Percentiles rank a stretch among this genome's conserved stretches.
These are phyloP conservation scores for Anolis apletophallus DNA, from an alignment of 2,797 vertebrate genomes.

Conservation along the genomic window DNA sequence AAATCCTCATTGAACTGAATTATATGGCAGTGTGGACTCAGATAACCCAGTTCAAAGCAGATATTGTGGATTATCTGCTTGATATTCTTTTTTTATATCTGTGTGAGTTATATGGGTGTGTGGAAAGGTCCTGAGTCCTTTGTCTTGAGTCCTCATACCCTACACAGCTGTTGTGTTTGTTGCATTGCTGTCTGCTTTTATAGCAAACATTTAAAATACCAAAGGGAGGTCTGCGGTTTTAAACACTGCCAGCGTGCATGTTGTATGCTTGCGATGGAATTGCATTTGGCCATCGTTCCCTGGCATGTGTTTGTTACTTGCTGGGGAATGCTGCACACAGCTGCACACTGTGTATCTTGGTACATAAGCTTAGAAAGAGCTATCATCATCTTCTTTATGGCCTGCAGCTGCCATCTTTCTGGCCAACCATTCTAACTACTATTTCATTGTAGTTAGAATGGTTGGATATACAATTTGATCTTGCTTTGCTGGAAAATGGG, in stretches of 20 bases:
- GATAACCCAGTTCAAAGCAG: too few relatives aligned
- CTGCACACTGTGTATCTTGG: not conserved
- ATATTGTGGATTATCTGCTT: too few relatives aligned
- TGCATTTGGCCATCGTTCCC: not conserved
- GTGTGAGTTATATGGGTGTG: too few relatives aligned
- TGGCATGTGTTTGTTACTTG: not conserved
- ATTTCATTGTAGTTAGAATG: not conserved
- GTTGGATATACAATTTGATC: not conserved
- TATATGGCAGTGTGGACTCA: too few relatives aligned
- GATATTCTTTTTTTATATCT: too few relatives aligned
- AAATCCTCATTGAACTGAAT: too few relatives aligned
- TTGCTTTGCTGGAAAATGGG: not conserved
- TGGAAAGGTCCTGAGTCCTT: not conserved
- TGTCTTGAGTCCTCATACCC: not conserved
- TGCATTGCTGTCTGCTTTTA: not conserved
- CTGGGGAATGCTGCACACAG: not conserved
- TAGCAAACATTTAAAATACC: not conserved
- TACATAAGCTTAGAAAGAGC: not conserved
- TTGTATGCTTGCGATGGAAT: not conserved
- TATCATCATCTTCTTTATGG: not conserved
- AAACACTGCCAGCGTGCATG: not conserved
- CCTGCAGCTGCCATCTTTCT: constrained; percentile 1
- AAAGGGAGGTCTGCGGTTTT: not conserved
- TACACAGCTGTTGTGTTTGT: too few relatives aligned
- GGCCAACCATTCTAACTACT: not conserved